These are phyloP conservation scores for Hydrochoerus hydrochaeris DNA, from an alignment of 2,113 vertebrate species.

Conservation along the genomic window DNA sequence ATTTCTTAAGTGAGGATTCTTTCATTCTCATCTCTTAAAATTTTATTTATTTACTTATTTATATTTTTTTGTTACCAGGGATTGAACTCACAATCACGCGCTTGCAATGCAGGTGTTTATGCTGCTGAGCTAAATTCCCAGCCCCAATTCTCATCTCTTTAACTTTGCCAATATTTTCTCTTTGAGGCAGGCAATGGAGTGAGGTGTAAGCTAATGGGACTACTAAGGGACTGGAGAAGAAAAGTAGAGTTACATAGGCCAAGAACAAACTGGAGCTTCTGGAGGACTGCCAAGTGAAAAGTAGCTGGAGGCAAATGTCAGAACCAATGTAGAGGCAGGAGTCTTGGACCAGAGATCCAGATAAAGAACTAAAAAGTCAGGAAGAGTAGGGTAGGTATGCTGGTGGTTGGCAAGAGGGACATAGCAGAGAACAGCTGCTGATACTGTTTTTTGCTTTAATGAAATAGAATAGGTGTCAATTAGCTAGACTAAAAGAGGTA, in stretches of 20 bases:
- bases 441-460: slow-evolving; percentile 71
- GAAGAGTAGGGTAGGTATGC: slow-evolving; percentile 62
- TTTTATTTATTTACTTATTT: too few species aligned
- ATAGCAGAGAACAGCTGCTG: slow-evolving; percentile 78
- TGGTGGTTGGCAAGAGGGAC: slow-evolving; percentile 53
- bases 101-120: too few species aligned
- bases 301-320: slow-evolving; percentile 77
- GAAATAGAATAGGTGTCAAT: slow-evolving; percentile 69
- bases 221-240: background rate
- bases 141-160: slow-evolving; percentile 27
- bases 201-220: slow-evolving; percentile 7
- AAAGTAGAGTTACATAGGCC: slow-evolving; percentile 53
- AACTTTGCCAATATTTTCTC: slow-evolving; percentile 1
- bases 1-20: background rate
- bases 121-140: too few species aligned
- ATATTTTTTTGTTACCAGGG: too few species aligned
- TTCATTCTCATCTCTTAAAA: slow-evolving; percentile 17
- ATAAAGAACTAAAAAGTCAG: slow-evolving; percentile 78
- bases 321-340: slow-evolving; percentile 80
- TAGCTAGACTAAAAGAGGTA: slow-evolving; percentile 65
- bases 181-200: background rate
- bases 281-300: slow-evolving; percentile 73
- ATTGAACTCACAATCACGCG: too few species aligned
- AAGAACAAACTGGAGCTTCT: slow-evolving; percentile 65
- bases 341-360: slow-evolving; percentile 75